Base-by-base conservation (phyloP, 2,888 invertebrate genomes). In the Oxycera nigricornis region DNA sequence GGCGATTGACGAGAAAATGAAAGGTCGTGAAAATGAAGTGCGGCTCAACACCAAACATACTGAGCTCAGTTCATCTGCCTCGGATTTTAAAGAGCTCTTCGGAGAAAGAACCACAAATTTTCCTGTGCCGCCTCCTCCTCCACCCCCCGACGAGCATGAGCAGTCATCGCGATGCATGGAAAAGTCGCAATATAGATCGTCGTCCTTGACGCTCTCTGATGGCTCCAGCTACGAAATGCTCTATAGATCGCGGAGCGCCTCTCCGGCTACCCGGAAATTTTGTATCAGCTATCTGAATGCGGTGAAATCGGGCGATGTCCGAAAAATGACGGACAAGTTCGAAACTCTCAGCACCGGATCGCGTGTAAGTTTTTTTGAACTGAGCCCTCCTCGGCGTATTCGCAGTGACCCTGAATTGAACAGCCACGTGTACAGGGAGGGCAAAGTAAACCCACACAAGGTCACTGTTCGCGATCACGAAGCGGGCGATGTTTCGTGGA, bases 341-440 rank as follows among this genome's bases (percentile, higher is more conserved):
- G 94, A 95, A 83, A 83, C 81, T 73, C 80, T 83, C 6, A 79
- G 78, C 17, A 76, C 76, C 20, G 75, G 73, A 9, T 73, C 75
- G n/a, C 73, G 75, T 22, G 75, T 65, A 76, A 79, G 82, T 84
- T 83, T 83, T 83, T 83, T 84, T 82, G 83, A 82, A 80, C 79
- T 83, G 79, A 80, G 81, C 77, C 80, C 82, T 82, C 84, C 89
- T 79, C 87, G 91, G 78, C 88, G 91, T 77, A 91, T 91, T 82
- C 91, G 90, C 79, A 94, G 94, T 84, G 94, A 94, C 83, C 93
- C 94, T 11, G 93, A 94, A 83, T 85, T 94, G 46, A 88, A 90
- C 67, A 87, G 89, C 22, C 39, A 59, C 14, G 78, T 89, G 79
- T 84, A 89, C 46, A 84, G 89, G 79, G 87, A 87, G 57, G 86